Evolutionary conservation across 2,113 vertebrate species (phyloP).

Genomic region (Promerops cafer): DNA sequence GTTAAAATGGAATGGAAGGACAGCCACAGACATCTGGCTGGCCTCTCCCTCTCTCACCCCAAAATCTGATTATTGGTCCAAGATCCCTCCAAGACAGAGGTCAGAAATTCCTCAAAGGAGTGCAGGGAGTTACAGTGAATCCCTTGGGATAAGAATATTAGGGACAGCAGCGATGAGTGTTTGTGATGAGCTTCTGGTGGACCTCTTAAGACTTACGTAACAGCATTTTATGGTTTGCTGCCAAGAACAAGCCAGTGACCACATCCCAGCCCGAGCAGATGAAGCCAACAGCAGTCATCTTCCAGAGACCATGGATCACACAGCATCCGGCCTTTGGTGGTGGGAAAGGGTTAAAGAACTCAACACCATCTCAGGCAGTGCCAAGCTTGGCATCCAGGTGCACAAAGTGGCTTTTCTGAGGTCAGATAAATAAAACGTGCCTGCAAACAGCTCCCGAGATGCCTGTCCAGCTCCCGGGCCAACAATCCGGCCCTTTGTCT

Average conservation of each 20-base stretch:
- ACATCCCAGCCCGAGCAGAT: not conserved
- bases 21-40: not conserved
- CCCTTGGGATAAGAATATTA: not conserved
- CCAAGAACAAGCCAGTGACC: not conserved
- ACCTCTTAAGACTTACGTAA: not conserved
- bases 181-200: not conserved
- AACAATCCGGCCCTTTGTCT: slow-evolving; percentile 21
- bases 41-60: not conserved
- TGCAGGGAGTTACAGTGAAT: not conserved
- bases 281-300: not conserved
- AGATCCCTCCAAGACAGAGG: not conserved
- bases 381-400: slow-evolving; percentile 30
- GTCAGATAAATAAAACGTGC: not conserved
- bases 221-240: not conserved
- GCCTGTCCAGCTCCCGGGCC: not conserved
- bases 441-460: not conserved
- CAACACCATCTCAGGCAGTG: not conserved
- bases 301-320: not conserved
- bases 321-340: not conserved
- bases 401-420: slow-evolving; percentile 14
- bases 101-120: not conserved
- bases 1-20: not conserved
- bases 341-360: slow-evolving; percentile 33
- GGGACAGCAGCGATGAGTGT: not conserved
- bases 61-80: not conserved